These are phyloP conservation scores for Subanguina moxae DNA, from an alignment of 1,140 invertebrate species.

Conservation along the genomic window DNA sequence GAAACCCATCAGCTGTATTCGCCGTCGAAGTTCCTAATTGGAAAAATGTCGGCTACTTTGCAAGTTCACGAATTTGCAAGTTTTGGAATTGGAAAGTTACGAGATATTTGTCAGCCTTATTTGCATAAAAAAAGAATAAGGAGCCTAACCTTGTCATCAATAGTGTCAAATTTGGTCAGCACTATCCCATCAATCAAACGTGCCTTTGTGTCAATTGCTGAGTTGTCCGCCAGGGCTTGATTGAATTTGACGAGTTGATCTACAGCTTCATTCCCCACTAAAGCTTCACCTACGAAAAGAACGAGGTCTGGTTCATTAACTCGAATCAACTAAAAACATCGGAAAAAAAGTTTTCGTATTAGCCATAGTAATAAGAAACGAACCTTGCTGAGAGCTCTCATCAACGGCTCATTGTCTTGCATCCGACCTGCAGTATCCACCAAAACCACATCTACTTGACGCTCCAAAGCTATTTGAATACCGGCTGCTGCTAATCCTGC, in stretches of 20 bases:
- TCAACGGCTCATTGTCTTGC: conserved; percentile 98
- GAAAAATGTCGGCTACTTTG: no score
- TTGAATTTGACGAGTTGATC: conserved; percentile 99
- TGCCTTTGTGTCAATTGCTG: conserved; percentile 72
- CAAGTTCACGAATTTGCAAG: no score
- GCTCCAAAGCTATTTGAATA: conserved; percentile 77
- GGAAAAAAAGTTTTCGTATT: conserved; percentile 22
- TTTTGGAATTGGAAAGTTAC: no score
- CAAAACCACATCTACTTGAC: conserved; percentile 80
- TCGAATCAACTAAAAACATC: conserved; percentile 66
- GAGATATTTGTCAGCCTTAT: no score
- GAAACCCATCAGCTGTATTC: no score
- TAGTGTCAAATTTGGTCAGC: conserved; percentile 96
- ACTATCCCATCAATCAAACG: conserved; percentile 87
- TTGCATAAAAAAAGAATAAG: background rate
- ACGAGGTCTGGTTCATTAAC: conserved; percentile 95
- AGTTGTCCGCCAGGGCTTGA: conserved; percentile 73
- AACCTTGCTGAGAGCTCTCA: conserved; percentile 86
- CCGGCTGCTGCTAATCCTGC: conserved; percentile 95
- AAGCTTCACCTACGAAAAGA: conserved; percentile 94
- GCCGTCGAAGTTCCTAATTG: no score
- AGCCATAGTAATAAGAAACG: conserved; percentile 13
- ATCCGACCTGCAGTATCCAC: conserved; percentile 97
- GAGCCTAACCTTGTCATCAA: conserved; percentile 85
- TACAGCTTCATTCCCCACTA: conserved; percentile 99